These are phyloP conservation scores for Siniperca undulata DNA, from an alignment of 2,797 vertebrate genomes.

Conservation along the genomic window DNA sequence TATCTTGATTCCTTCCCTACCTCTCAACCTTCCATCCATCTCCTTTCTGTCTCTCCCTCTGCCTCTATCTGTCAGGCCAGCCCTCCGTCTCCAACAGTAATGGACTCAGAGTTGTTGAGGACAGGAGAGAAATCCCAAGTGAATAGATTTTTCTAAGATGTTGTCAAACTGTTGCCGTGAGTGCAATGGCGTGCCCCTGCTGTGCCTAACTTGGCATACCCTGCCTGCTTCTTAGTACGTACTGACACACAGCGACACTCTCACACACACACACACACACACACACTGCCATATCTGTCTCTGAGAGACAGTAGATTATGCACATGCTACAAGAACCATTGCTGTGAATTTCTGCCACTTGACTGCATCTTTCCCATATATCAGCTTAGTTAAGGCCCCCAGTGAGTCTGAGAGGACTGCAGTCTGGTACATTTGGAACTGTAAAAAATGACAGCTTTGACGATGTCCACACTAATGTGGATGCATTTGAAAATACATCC, in stretches of 20 bases:
- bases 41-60: constrained; percentile 23
- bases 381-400: constrained; percentile 6
- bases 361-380: no score
- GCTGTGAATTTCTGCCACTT: constrained; percentile 61
- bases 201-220: constrained; percentile 68
- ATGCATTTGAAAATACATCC: constrained; percentile 16
- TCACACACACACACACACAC: constrained; percentile 18
- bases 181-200: constrained; percentile 58
- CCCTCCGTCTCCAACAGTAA: constrained; percentile 49
- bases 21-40: constrained; percentile 17
- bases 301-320: constrained; percentile 54
- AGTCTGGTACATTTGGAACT: constrained; percentile 12
- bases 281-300: constrained; percentile 50
- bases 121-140: constrained; percentile 68
- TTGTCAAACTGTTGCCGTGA: constrained; percentile 74
- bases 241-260: constrained; percentile 36
- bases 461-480: constrained; percentile 38
- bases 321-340: constrained; percentile 19
- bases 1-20: constrained; percentile 18
- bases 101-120: constrained; percentile 64
- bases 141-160: constrained; percentile 72
- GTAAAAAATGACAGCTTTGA: constrained; percentile 22
- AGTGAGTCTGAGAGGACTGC: constrained; percentile 27
- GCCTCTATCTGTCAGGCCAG: constrained; percentile 35
- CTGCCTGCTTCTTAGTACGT: constrained; percentile 42